Base-by-base conservation (phyloP, 1,140 invertebrate genomes). In the Batillaria attramentaria region DNA sequence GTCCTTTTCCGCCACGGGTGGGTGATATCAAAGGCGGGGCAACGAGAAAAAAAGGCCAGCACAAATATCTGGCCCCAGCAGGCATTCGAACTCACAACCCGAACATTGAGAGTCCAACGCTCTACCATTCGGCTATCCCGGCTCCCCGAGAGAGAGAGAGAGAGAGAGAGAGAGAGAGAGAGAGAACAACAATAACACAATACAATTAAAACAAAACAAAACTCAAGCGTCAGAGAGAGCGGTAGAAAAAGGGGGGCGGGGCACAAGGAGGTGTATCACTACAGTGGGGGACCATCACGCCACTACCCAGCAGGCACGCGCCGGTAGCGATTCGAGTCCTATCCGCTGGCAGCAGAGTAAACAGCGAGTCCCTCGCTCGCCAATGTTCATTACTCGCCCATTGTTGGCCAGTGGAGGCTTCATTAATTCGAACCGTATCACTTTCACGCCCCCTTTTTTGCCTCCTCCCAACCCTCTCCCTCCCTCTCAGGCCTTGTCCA, bases 301-400 rank as follows among this genome's bases (percentile, higher is more conserved):
- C n/a, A n/a, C n/a, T n/a, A n/a, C n/a, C n/a, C n/a, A n/a, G n/a
- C n/a, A n/a, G n/a, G n/a, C n/a, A n/a, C n/a, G n/a, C n/a, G n/a
- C n/a, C n/a, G n/a, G n/a, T n/a, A n/a, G n/a, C n/a, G n/a, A n/a
- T n/a, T n/a, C n/a, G n/a, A 16, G n/a, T 62, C 33, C 57, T 6
- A 62, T 62, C 57, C n/a, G 57, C 57, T 62, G 57, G 24, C 13
- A 75, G 73, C 24, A 42, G 57, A 35, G 73, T 75, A 75, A 75
- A 75, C 73, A 75, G 54, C 35, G 54, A 33, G 31, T 39, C 72
- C 62, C 73, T 37, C 50, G 54, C 10, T n/a, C 37, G 20, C 54
- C 73, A 57, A 75, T 75, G 54, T 75, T 75, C 73, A 75, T 75
- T 65, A 75, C 54, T 33, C 57, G 33, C 73, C 54, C 62, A 62